These are phyloP conservation scores for Gnathonemus longibarbis DNA, from an alignment of 2,113 vertebrate genomes.

Conservation along the genomic window DNA sequence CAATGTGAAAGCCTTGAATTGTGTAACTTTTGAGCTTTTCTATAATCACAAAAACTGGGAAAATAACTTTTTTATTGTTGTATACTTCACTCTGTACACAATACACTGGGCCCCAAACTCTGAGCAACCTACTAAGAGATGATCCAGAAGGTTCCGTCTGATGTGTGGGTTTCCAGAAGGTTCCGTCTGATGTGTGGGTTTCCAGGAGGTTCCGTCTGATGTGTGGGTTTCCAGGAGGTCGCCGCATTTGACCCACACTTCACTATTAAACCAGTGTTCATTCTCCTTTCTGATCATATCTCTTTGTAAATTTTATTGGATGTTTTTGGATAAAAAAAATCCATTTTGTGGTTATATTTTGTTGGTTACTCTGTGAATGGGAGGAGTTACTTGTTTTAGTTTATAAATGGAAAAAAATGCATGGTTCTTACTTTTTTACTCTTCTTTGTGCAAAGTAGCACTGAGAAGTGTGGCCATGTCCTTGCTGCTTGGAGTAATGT, in stretches of 20 bases:
- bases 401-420: neutral
- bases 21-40: neutral
- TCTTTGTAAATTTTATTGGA: neutral
- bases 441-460: conserved; percentile 10
- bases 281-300: neutral
- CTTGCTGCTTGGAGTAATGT: conserved; percentile 21
- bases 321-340: neutral
- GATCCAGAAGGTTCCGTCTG: neutral
- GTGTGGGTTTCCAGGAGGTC: neutral
- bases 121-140: neutral
- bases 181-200: neutral
- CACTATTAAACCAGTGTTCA: neutral
- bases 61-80: neutral
- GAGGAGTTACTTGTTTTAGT: neutral
- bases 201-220: neutral
- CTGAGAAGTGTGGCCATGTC: conserved; percentile 9
- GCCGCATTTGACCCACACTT: neutral
- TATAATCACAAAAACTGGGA: neutral
- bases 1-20: conserved; percentile 8
- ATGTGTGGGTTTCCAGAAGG: neutral
- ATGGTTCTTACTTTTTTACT: conserved; percentile 25
- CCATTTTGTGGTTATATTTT: conserved; percentile 1
- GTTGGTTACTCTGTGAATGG: neutral
- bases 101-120: neutral
- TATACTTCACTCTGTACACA: neutral